Percentiles rank a stretch among this genome's conserved stretches.
Evolutionary conservation across 2,113 vertebrate species (phyloP).

Genomic region (Oncorhynchus tshawytscha): DNA sequence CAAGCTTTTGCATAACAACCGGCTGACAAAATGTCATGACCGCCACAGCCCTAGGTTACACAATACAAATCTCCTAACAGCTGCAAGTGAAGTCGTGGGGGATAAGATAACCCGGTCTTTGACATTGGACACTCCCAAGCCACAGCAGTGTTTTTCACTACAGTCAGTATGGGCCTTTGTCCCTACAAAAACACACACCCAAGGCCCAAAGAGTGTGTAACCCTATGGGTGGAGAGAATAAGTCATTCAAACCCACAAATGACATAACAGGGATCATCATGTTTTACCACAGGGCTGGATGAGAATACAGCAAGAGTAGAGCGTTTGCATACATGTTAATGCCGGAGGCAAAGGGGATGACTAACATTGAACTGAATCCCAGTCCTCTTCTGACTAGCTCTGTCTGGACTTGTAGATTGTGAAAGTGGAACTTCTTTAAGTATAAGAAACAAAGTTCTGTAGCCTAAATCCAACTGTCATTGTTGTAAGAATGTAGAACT

Average conservation of each 20-base stretch:
- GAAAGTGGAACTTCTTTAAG: too few relatives aligned
- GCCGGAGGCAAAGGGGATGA: slow-evolving; percentile 23
- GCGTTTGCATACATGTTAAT: not conserved
- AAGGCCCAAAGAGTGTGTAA: not conserved
- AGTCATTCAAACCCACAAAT: not conserved
- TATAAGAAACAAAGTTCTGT: too few relatives aligned
- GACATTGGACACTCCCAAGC: slow-evolving; percentile 2
- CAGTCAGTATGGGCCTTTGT: not conserved
- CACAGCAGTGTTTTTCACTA: not conserved
- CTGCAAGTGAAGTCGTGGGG: not conserved
- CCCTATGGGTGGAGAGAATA: not conserved
- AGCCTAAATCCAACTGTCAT: too few relatives aligned
- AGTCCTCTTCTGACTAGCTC: slow-evolving; percentile 8
- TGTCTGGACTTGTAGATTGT: slow-evolving; percentile 35
- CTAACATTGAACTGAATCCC: not conserved
- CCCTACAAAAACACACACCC: not conserved
- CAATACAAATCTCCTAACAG: not conserved
- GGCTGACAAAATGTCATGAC: too few relatives aligned
- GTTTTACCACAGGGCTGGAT: not conserved
- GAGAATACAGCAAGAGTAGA: not conserved
- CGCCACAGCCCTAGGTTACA: too few relatives aligned
- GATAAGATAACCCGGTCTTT: slow-evolving; percentile 6
- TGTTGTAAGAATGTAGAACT: too few relatives aligned
- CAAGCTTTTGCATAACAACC: too few relatives aligned
- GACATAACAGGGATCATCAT: not conserved